phyloP scores from a whole-genome alignment of 1,140 invertebrate genomes.

The Trialeurodes vaporariorum region DNA sequence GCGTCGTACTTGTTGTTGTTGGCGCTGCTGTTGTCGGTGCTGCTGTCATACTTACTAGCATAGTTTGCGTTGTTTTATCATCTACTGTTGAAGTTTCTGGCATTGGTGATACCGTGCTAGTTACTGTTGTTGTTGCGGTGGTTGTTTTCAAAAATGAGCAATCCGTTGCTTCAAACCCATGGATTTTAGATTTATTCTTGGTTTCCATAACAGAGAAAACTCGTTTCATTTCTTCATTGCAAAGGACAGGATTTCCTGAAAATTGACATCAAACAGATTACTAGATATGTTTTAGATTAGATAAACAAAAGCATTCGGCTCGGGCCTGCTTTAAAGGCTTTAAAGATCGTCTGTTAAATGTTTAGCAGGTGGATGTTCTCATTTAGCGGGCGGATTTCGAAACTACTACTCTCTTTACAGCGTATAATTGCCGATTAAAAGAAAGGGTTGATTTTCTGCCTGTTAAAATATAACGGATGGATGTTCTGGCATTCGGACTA shows the following conservation, averaged over 20 bases:
- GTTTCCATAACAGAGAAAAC: slow-evolving; percentile 18
- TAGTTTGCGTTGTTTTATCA: neutral
- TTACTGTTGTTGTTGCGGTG: neutral
- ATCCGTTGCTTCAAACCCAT: slow-evolving; percentile 10
- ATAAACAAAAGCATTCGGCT: no score
- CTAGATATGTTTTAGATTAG: no score
- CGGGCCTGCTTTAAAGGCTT: no score
- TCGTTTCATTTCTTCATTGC: slow-evolving; percentile 17
- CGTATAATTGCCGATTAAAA: no score
- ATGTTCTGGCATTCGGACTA: no score
- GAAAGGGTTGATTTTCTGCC: no score
- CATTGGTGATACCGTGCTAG: neutral
- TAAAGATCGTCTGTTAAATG: no score
- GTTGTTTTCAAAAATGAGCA: neutral
- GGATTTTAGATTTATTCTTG: slow-evolving; percentile 20
- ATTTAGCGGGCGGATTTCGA: no score
- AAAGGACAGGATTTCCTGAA: slow-evolving; percentile 23
- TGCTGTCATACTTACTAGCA: neutral
- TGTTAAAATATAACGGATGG: no score
- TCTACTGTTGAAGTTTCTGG: neutral
- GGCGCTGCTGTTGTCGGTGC: neutral
- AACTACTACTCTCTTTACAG: no score
- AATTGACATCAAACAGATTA: slow-evolving; percentile 6
- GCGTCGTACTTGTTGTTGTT: neutral
- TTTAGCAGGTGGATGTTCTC: no score